A percentile compares a stretch with the other conserved stretches of the same genome.
phyloP scores from a whole-genome alignment of 1,140 invertebrate genomes.

The Reticulitermes speratus region DNA sequence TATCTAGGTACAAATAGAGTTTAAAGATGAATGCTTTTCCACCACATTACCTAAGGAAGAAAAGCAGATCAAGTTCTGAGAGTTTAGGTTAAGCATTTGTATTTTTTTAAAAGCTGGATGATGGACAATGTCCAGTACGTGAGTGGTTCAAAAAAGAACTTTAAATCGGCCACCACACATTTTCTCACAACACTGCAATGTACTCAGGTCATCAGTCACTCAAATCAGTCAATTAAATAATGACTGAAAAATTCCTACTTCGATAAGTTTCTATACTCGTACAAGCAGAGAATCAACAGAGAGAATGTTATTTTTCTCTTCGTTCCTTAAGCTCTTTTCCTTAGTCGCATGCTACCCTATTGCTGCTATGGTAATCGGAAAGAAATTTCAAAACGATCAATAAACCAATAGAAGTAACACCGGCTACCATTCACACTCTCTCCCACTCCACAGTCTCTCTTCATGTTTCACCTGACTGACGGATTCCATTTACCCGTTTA shows the following conservation, averaged over 20 bases:
- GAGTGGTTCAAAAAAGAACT: too few relatives aligned
- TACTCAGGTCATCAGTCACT: neutral
- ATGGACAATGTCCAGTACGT: too few relatives aligned
- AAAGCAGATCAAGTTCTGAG: too few relatives aligned
- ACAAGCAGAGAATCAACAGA: neutral
- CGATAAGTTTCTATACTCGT: neutral
- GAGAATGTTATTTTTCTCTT: neutral
- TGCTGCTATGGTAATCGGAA: conserved; percentile 25
- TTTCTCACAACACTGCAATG: too few relatives aligned
- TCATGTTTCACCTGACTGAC: conserved; percentile 15
- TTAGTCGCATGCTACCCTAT: neutral
- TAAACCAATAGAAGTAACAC: conserved; percentile 21
- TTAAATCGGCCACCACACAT: too few relatives aligned
- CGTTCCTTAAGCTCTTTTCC: neutral
- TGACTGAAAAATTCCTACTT: neutral
- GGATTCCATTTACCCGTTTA: conserved; percentile 10
- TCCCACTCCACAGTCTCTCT: neutral
- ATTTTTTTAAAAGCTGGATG: too few relatives aligned
- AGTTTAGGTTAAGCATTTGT: too few relatives aligned
- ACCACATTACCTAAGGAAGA: too few relatives aligned
- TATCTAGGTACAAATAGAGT: too few relatives aligned
- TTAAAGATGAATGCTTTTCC: too few relatives aligned
- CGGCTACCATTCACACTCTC: neutral
- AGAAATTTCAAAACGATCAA: conserved; percentile 24
- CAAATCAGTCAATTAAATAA: neutral